Evolutionary conservation across 2,888 invertebrate genomes (phyloP).

Genomic region (Hoplodrina blanda): DNA sequence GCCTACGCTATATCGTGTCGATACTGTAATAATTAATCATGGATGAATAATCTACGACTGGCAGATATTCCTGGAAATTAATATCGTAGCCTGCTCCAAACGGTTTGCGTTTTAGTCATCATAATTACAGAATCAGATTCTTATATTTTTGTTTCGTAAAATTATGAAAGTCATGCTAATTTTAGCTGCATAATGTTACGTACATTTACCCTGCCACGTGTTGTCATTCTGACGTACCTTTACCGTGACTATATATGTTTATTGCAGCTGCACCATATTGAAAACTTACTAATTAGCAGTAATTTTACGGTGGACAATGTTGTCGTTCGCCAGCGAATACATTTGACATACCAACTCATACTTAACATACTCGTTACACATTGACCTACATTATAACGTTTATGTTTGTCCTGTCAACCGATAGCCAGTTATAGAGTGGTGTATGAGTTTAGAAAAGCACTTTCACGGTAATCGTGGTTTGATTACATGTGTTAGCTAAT

Average conservation of each 20-base stretch:
- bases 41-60: neutral
- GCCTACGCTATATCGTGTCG: conserved; percentile 1
- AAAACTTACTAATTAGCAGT: conserved; percentile 28
- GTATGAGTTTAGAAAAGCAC: conserved; percentile 37
- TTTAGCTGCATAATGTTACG: neutral
- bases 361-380: conserved; percentile 52
- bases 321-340: conserved; percentile 38
- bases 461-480: conserved; percentile 20
- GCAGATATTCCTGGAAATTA: conserved; percentile 10
- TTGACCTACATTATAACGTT: conserved; percentile 59
- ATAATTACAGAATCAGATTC: conserved; percentile 7
- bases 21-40: conserved; percentile 2
- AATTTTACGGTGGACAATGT: conserved; percentile 33
- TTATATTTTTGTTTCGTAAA: neutral
- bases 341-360: conserved; percentile 13
- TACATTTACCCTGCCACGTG: neutral
- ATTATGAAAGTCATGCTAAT: neutral
- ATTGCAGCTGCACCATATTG: conserved; percentile 9
- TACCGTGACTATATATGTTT: conserved; percentile 17
- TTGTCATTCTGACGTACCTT: neutral
- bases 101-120: neutral
- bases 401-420: conserved; percentile 44
- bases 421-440: conserved; percentile 43
- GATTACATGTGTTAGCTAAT: conserved; percentile 21
- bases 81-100: neutral